Percentiles rank a stretch among this genome's conserved stretches.
Conservation (phyloP, 2,113 vertebrate species). For the Beaufortia kweichowensis region DNA sequence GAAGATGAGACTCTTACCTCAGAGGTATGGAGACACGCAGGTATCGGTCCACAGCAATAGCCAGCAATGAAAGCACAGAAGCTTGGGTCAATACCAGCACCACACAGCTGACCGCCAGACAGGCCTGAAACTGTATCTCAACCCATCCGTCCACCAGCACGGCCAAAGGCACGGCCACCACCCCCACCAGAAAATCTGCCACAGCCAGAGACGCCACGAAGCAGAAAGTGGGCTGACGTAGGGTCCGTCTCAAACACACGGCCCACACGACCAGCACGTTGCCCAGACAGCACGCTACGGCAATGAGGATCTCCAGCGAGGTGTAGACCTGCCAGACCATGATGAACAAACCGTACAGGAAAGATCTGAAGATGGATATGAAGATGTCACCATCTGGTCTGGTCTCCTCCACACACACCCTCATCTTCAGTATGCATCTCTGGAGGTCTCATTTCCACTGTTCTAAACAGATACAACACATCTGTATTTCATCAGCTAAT, state of each 20-base stretch:
- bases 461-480: constrained; percentile 41
- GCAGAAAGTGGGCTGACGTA: constrained; percentile 73
- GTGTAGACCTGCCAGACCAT: constrained; percentile 35
- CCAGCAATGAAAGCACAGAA: constrained; percentile 82
- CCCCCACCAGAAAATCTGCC: constrained; percentile 80
- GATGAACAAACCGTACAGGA: constrained; percentile 56
- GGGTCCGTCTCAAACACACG: constrained; percentile 68
- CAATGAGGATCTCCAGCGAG: constrained; percentile 62
- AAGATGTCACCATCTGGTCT: constrained; percentile 6
- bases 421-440: constrained; percentile 27
- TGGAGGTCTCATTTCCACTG: constrained; percentile 14
- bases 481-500: constrained; percentile 62
- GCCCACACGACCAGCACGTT: constrained; percentile 81
- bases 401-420: constrained; percentile 4
- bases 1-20: constrained; percentile 63
- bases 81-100: constrained; percentile 76
- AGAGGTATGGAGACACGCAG: constrained; percentile 78
- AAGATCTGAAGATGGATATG: constrained; percentile 56
- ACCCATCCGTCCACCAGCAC: constrained; percentile 74
- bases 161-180: constrained; percentile 79
- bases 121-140: constrained; percentile 63
- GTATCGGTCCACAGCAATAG: constrained; percentile 85
- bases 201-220: constrained; percentile 83
- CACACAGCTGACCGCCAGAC: constrained; percentile 82
- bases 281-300: constrained; percentile 74